These are phyloP conservation scores for Micoletzkya japonica DNA, from an alignment of 2,888 invertebrate genomes.

Conservation along the genomic window DNA sequence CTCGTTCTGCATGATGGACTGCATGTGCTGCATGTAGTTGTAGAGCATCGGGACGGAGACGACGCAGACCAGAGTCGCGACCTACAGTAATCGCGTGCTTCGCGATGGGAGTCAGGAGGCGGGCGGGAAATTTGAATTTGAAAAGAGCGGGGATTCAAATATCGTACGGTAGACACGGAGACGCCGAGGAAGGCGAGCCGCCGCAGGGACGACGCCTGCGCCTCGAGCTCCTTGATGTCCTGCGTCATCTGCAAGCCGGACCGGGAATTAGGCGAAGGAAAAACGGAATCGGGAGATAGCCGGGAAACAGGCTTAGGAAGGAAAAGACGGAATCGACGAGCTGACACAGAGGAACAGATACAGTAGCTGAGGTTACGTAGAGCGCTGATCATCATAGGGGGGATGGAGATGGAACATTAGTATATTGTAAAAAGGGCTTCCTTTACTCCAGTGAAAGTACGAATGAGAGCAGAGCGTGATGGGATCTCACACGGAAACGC, in stretches of 20 bases:
- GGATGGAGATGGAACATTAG: too few species aligned
- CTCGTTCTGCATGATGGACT: slow-evolving; percentile 55
- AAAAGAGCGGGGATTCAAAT: background rate
- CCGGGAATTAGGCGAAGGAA: background rate
- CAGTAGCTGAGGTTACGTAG: too few species aligned
- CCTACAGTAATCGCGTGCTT: slow-evolving; percentile 1
- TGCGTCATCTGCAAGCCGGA: slow-evolving; percentile 41
- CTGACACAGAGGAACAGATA: too few species aligned
- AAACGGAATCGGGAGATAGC: too few species aligned
- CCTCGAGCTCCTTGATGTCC: slow-evolving; percentile 49
- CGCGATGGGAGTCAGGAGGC: background rate
- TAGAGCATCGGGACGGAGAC: slow-evolving; percentile 58
- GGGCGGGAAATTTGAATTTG: background rate
- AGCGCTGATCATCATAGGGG: too few species aligned
- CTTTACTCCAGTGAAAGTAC: too few species aligned
- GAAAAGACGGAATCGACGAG: too few species aligned
- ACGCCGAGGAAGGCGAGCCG: slow-evolving; percentile 56
- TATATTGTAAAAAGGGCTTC: too few species aligned
- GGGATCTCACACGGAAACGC: too few species aligned
- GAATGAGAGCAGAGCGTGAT: too few species aligned
- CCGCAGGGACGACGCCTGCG: slow-evolving; percentile 50
- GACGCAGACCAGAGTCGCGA: slow-evolving; percentile 52
- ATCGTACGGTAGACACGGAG: slow-evolving; percentile 41
- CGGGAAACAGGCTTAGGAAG: too few species aligned
- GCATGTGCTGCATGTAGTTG: slow-evolving; percentile 61